A percentile compares a stretch with the other conserved stretches of the same genome.
phyloP scores from a whole-genome alignment of 2,797 vertebrate genomes.

The Acanthiza pusilla region DNA sequence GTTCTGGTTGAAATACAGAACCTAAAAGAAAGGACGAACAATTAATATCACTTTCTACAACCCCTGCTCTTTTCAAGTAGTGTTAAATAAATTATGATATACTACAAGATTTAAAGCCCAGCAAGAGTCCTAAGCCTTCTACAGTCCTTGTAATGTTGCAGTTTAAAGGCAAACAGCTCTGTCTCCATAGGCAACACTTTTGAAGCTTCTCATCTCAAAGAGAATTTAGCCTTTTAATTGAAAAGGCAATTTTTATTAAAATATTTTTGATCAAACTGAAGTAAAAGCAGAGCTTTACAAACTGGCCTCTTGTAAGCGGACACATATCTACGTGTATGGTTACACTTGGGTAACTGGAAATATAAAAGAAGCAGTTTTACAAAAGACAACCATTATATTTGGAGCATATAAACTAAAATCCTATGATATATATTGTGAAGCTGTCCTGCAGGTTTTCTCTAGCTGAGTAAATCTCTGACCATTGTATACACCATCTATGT shows the following conservation, averaged over 20 bases:
- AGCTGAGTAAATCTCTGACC: background rate
- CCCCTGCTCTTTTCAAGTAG: background rate
- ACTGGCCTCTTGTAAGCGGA: background rate
- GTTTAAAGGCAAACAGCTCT: constrained; percentile 34
- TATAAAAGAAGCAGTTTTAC: background rate
- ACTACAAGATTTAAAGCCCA: constrained; percentile 12
- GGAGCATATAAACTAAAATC: background rate
- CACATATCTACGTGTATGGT: background rate
- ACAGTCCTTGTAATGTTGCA: background rate
- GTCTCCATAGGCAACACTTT: background rate
- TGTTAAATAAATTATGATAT: constrained; percentile 5
- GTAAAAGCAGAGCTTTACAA: background rate
- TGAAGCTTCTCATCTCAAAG: constrained; percentile 10
- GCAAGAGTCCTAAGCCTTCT: constrained; percentile 4
- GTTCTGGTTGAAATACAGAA: background rate
- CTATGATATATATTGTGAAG: background rate
- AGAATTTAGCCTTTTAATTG: constrained; percentile 8
- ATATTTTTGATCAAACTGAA: background rate
- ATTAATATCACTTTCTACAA: background rate
- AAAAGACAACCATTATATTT: background rate
- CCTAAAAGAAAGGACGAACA: background rate
- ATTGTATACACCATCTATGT: accelerated
- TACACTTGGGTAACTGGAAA: background rate
- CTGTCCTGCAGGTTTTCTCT: background rate
- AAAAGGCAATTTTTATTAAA: constrained; percentile 7